Conservation (phyloP, 2,113 vertebrate species). For the Ceyx cyanopectus region DNA sequence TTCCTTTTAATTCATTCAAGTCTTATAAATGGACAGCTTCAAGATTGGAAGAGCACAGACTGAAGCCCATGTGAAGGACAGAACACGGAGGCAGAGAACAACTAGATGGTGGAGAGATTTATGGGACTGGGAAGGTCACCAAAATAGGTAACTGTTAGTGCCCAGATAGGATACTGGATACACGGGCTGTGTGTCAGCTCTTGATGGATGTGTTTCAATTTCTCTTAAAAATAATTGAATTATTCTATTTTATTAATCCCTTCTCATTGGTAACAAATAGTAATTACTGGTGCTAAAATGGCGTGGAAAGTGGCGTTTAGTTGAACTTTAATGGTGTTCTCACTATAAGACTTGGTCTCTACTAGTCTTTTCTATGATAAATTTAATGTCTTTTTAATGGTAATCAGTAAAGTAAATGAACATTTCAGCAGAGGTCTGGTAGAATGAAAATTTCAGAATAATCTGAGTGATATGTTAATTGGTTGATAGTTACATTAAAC, state of each 20-base stretch:
- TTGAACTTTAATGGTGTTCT: constrained; percentile 38
- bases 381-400: constrained; percentile 51
- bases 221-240: background rate
- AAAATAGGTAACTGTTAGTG: background rate
- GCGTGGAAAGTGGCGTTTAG: constrained; percentile 28
- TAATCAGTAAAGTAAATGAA: constrained; percentile 33
- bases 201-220: background rate
- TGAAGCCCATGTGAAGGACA: background rate
- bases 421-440: constrained; percentile 24
- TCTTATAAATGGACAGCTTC: background rate
- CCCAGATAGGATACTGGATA: background rate
- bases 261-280: background rate
- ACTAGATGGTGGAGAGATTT: background rate
- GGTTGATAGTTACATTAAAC: constrained; percentile 61
- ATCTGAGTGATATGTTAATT: constrained; percentile 45
- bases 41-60: background rate
- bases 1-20: background rate
- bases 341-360: background rate
- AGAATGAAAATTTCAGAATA: constrained; percentile 48
- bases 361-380: constrained; percentile 3
- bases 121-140: background rate
- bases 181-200: background rate
- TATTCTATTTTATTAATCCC: background rate
- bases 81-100: background rate
- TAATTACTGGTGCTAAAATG: background rate